phyloP scores from a whole-genome alignment of 1,140 invertebrate species.

The Lordiphosa stackelbergi region DNA sequence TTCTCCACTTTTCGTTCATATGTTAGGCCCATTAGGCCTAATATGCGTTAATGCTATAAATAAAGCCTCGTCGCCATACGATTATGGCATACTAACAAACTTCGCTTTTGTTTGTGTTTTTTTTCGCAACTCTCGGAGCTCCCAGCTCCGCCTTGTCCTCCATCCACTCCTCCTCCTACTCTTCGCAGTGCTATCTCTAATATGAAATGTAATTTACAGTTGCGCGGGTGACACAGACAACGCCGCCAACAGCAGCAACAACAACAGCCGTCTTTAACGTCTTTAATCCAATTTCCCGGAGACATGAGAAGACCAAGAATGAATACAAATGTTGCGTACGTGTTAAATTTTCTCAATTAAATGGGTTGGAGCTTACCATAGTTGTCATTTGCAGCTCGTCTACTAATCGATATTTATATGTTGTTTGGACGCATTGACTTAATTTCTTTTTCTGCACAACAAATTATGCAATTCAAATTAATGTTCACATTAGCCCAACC shows the following conservation, averaged over 20 bases:
- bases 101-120: slow-evolving; percentile 35
- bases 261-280: slow-evolving; percentile 58
- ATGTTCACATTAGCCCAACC: slow-evolving; percentile 53
- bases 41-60: slow-evolving; percentile 74
- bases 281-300: slow-evolving; percentile 70
- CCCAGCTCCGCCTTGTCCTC: neutral
- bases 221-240: slow-evolving; percentile 33
- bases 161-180: neutral
- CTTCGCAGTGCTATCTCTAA: slow-evolving; percentile 13
- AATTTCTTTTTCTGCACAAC: slow-evolving; percentile 62
- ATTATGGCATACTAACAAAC: slow-evolving; percentile 73
- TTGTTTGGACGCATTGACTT: slow-evolving; percentile 67
- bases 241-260: slow-evolving; percentile 21
- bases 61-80: slow-evolving; percentile 66
- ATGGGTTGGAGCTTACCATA: slow-evolving; percentile 48
- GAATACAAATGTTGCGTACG: slow-evolving; percentile 73
- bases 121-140: slow-evolving; percentile 13
- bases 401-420: slow-evolving; percentile 73
- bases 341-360: slow-evolving; percentile 74
- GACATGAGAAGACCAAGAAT: slow-evolving; percentile 65
- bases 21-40: slow-evolving; percentile 71
- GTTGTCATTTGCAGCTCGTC: slow-evolving; percentile 43
- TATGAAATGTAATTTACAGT: slow-evolving; percentile 71
- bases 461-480: slow-evolving; percentile 76
- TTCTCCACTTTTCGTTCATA: slow-evolving; percentile 39